Evolutionary conservation across 2,113 vertebrate species (phyloP).

Genomic region (Notarius lentiginosus): DNA sequence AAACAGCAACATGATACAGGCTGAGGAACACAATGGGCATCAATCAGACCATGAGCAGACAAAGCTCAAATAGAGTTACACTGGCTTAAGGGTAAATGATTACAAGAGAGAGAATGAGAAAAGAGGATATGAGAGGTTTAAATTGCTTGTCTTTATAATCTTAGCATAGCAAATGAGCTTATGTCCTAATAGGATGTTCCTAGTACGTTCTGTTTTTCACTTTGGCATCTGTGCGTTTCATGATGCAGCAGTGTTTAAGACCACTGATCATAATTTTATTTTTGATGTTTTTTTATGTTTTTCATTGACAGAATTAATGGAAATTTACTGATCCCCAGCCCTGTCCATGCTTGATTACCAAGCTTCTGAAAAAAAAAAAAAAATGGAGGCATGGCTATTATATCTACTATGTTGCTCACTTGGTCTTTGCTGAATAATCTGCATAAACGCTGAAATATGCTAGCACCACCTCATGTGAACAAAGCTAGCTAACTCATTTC

Average conservation of each 20-base stretch:
- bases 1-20: constrained; percentile 47
- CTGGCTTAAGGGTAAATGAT: constrained; percentile 41
- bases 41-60: constrained; percentile 38
- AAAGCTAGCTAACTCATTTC: background rate
- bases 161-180: background rate
- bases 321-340: background rate
- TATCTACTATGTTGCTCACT: background rate
- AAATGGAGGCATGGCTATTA: background rate
- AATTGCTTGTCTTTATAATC: constrained; percentile 10
- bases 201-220: background rate
- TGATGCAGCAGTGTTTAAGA: background rate
- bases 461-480: background rate
- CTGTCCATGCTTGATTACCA: background rate
- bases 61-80: constrained; percentile 38
- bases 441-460: background rate
- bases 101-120: background rate
- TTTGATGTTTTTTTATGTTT: background rate
- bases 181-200: background rate
- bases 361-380: background rate
- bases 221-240: background rate
- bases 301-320: background rate
- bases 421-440: background rate
- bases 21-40: constrained; percentile 42
- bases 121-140: background rate
- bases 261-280: background rate